A percentile compares a stretch with the other conserved stretches of the same genome.
phyloP scores from a whole-genome alignment of 2,888 invertebrate genomes.

The Mamestra brassicae region DNA sequence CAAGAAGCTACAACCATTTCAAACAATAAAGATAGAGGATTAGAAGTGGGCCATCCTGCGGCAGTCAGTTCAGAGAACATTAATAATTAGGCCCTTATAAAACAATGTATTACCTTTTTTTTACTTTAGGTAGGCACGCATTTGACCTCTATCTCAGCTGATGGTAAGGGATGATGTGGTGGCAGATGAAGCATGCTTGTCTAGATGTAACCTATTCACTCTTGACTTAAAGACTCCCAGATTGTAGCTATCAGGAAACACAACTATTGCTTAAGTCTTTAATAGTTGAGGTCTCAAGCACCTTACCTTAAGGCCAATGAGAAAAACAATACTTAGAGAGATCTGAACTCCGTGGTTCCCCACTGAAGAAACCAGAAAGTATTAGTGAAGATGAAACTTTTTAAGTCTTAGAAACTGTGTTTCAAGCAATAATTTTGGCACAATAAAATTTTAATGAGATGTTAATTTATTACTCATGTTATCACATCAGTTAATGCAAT shows the following conservation, averaged over 20 bases:
- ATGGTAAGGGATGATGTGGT: too few relatives aligned
- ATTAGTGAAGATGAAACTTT: neutral
- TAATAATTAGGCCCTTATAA: neutral
- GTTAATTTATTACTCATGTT: neutral
- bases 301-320: neutral
- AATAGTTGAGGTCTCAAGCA: neutral
- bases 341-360: neutral
- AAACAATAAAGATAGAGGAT: too few relatives aligned
- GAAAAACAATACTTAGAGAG: neutral
- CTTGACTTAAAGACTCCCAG: too few relatives aligned
- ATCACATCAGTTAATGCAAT: neutral
- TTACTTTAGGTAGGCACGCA: too few relatives aligned
- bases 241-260: neutral
- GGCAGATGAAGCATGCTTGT: too few relatives aligned
- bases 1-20: too few relatives aligned
- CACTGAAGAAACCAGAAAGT: too few relatives aligned
- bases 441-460: neutral
- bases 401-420: neutral
- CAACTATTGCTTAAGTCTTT: neutral
- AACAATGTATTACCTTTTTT: neutral
- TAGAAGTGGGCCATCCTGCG: too few relatives aligned
- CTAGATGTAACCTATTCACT: too few relatives aligned
- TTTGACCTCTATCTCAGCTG: too few relatives aligned
- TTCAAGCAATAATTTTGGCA: neutral
- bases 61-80: too few relatives aligned